Base-by-base conservation (phyloP, 92 coral and sea anemone species). In the Heteractis magnifica region DNA sequence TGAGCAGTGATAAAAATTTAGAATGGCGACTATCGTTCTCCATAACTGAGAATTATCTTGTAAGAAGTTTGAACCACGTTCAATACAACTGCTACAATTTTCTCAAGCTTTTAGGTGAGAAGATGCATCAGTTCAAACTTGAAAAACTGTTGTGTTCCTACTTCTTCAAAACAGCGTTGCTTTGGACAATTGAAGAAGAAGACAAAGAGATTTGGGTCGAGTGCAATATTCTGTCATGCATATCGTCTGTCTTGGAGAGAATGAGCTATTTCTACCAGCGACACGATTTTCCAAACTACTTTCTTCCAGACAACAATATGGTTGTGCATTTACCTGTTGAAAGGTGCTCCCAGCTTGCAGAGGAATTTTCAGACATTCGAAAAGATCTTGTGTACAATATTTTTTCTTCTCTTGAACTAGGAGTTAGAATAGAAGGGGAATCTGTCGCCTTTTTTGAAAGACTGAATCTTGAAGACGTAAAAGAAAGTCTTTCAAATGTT, bases 1-100 rank as follows among this genome's bases (percentile, higher is more conserved):
- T 52, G 19, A 84, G 83, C 52, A 48, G 55, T 49, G 71, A 78
- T 26, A 78, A 77, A 55, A 41, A 65, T 16, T 13, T 71, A 15
- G 88, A 84, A 70, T 84, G 88, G 88, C 19, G 88, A 52, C 51
- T 84, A 34, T 84, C 88, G 10, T 84, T 84, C 19, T 84, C 88
- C 49, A 4, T 50, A 18, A 78, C 83, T 13, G 88, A 84, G 70
- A 84, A 62, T 1, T 16, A 18, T 21, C 56, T 77, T n/a, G 21
- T 78, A 19, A 19, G 18, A 59, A 77, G 77, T 56, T 19, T 84
- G 16, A 84, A 23, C 12, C 8, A 23, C 48, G 74, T 74, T 3
- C 88, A 84, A 78, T 64, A 49, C 77, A 55, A 77, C 26, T 21
- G 60, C 12, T 84, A 77, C 77, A 49, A 19, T 55, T 15, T 78